Percentiles rank a stretch among this genome's conserved stretches.
Conservation (phyloP, 2,888 invertebrate genomes). For the Orgyia antiqua region DNA sequence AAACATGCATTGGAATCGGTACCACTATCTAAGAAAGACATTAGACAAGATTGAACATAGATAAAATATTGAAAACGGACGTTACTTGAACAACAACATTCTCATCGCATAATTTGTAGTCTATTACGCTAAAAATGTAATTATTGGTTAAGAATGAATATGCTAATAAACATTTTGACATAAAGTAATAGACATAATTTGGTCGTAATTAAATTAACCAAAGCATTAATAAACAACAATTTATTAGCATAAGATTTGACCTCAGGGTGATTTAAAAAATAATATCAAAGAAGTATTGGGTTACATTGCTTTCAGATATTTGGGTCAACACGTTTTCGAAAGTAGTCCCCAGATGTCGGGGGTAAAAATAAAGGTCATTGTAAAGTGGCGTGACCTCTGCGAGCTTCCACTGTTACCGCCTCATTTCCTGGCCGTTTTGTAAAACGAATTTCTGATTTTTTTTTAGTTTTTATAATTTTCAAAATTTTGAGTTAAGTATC, state of each 20-base stretch:
- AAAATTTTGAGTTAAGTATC: no score
- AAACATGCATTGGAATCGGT: no score
- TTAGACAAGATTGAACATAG: no score
- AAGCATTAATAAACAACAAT: constrained; percentile 1
- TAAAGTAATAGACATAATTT: neutral
- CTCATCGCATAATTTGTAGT: neutral
- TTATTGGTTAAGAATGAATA: neutral
- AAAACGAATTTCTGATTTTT: no score
- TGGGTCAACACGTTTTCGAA: constrained; percentile 61
- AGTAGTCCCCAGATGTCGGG: constrained; percentile 64
- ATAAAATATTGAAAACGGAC: no score
- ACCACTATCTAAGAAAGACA: no score
- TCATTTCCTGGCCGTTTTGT: no score
- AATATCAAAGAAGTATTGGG: constrained; percentile 28
- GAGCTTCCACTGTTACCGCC: constrained; percentile 3
- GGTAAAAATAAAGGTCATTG: constrained; percentile 54
- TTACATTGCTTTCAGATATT: constrained; percentile 35
- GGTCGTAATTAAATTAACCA: constrained; percentile 1
- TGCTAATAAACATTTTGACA: neutral
- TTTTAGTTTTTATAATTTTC: no score
- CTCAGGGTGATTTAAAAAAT: constrained; percentile 4
- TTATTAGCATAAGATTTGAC: constrained; percentile 10
- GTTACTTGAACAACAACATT: neutral
- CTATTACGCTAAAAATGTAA: neutral
- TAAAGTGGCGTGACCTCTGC: constrained; percentile 22